Evolutionary conservation across 1,140 invertebrate genomes (phyloP), one percentile per base, ranked within the genome.

Genomic region (Philaenus spumarius): DNA sequence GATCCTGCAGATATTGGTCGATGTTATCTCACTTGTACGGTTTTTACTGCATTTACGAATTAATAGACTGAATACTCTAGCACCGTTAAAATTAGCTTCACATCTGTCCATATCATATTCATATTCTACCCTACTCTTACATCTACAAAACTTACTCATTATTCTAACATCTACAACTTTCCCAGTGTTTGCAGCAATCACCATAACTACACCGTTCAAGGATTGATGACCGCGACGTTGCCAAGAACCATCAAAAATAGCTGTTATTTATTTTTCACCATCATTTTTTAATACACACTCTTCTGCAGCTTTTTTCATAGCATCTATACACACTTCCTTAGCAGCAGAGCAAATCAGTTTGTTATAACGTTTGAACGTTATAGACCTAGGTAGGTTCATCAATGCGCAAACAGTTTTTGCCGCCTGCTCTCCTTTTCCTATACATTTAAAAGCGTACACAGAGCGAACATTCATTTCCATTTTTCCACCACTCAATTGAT

Each of bases 201-300:
- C 57, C 47, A 54, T 47, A 4, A 42, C 50, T 37, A 42, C 57
- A 54, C 57, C 47, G 37, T 12, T 22, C 14, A 34, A 30, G 4
- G 30, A 37, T 7, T 9, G 7, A 37, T 37, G 35, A 9, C 35
- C 35, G 35, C 35, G 35, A n/a, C 35, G 35, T 37, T 37, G 35
- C 35, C 35, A 37, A n/a, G 7, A 9, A 9, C 35, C 35, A 37
- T 37, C 35, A n/a, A 37, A 37, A 37, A 37, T 37, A 37, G 7
- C 35, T 9, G 35, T 37, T 37, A 37, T 37, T 9, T 37, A 15
- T 19, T 15, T 45, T 6, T 9, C 42, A 19, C 42, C 42, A 45
- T 45, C 6, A 37, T 37, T 37, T 37, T 37, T n/a, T 9, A 37
- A 9, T n/a, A 37, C 35, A 37, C 7, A 7, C n/a, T 37, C 35